Evolutionary conservation across 2,797 vertebrate species (phyloP).

Genomic region (Pitangus sulphuratus): DNA sequence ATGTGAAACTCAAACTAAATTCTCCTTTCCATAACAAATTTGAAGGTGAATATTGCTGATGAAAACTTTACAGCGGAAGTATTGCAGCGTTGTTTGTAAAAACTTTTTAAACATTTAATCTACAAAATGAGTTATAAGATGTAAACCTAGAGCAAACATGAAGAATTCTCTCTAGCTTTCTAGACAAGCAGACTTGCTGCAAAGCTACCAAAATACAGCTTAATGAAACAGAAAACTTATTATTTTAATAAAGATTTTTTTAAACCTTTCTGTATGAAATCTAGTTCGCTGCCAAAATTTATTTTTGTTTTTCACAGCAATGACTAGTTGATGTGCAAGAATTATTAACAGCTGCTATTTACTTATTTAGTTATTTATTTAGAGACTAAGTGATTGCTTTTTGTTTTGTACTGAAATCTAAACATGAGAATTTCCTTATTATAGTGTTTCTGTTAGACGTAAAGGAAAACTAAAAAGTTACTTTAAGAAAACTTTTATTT

Average conservation of each 20-base stretch:
- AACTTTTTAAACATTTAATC: conserved; percentile 6
- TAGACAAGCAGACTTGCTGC: conserved; percentile 19
- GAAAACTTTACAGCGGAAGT: conserved; percentile 10
- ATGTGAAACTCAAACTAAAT: not conserved
- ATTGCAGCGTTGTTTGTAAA: conserved; percentile 48
- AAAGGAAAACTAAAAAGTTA: not conserved
- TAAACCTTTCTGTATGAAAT: conserved; percentile 14
- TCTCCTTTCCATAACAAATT: conserved; percentile 6
- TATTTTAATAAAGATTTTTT: not conserved
- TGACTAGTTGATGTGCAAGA: not conserved
- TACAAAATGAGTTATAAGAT: not conserved
- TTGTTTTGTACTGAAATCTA: not conserved
- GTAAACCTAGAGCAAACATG: conserved; percentile 51
- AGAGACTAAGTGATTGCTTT: not conserved
- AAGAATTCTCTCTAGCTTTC: conserved; percentile 65
- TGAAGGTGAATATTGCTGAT: conserved; percentile 14
- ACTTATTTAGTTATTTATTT: not conserved
- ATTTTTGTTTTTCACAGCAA: conserved; percentile 13
- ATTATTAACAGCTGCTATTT: conserved; percentile 30
- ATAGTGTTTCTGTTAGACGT: not conserved
- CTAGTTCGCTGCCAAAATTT: conserved; percentile 11
- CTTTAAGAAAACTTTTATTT: not conserved
- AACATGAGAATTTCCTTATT: not conserved
- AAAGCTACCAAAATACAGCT: conserved; percentile 34
- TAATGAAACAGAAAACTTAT: conserved; percentile 25